These are phyloP conservation scores for Percina caprodes DNA, from an alignment of 2,113 vertebrate genomes.

Conservation along the genomic window DNA sequence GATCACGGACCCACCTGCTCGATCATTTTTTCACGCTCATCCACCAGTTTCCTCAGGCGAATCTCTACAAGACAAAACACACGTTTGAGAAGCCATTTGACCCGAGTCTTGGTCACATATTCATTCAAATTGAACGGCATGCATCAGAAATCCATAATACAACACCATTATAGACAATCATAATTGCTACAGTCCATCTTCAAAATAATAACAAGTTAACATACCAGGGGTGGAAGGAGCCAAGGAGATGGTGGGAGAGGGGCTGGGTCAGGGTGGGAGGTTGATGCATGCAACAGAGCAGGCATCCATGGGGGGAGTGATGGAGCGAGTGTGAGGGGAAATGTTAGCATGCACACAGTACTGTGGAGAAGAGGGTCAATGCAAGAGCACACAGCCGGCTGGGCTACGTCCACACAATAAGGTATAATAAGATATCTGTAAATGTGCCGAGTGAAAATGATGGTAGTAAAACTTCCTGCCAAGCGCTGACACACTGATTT, in stretches of 20 bases:
- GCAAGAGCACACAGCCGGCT: slow-evolving; percentile 26
- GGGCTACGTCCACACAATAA: neutral
- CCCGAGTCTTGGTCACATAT: neutral
- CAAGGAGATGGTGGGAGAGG: slow-evolving; percentile 69
- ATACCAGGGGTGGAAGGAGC: slow-evolving; percentile 85
- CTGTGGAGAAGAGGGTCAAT: slow-evolving; percentile 80
- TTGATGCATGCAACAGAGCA: slow-evolving; percentile 90
- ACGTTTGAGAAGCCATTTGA: neutral
- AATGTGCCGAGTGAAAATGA: neutral
- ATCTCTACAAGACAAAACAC: slow-evolving; percentile 86
- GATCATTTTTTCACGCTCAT: slow-evolving; percentile 93
- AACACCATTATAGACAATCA: neutral
- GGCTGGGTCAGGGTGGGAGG: slow-evolving; percentile 80
- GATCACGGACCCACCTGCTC: slow-evolving; percentile 88
- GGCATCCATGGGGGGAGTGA: slow-evolving; percentile 84
- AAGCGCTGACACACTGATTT: neutral
- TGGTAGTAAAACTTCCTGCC: neutral
- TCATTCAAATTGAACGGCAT: neutral
- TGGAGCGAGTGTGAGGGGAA: slow-evolving; percentile 51
- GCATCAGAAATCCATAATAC: neutral
- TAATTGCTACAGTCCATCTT: slow-evolving; percentile 36
- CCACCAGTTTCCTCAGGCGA: slow-evolving; percentile 92
- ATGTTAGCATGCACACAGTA: slow-evolving; percentile 89
- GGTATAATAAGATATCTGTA: neutral
- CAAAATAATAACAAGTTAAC: slow-evolving; percentile 80